Base-by-base conservation (phyloP, 2,888 invertebrate species). In the Cloeon dipterum region DNA sequence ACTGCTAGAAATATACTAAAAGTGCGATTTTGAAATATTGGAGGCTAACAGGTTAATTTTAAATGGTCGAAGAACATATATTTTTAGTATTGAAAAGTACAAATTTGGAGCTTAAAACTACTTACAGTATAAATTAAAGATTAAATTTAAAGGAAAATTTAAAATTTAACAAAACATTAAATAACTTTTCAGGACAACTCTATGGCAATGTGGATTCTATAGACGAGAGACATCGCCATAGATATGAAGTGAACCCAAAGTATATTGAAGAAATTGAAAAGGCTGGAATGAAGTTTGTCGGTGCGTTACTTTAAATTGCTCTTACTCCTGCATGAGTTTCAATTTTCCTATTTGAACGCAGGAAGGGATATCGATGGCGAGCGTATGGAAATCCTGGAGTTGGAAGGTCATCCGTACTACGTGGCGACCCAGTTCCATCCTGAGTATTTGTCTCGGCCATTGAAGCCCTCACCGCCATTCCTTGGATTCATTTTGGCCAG, bases 341-440 rank as follows among this genome's bases (percentile, higher is more conserved):
- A n/a, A n/a, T n/a, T n/a, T n/a, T n/a, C n/a, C n/a, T n/a, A n/a
- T 21, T 10, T 21, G 21, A 5, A 21, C 10, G 34, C 42, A 62
- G 66, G 68, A 26, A 72, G 71, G 36, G 89, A 91, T 52, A 68
- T 69, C 13, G 72, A 74, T n/a, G 69, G 74, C 39, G 67, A 74
- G 39, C 68, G 96, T 20, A 96, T 99, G 94, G 96, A 98, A 61
- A 78, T 96, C 21, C 68, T 89, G 34, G 78, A 86, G 50, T 60
- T 96, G 13, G 70, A 74, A 37, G 68, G 64, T 36, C 96, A 99
- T 59, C 82, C 81, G 0, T 98, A 81, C 57, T 99, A 81, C 53
- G 81, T 94, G 4, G 82, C 82, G 0, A 91, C 91, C 2, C 98
- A 98, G 58, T 99, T 79, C 59, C 98, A 99, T 58, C 98, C 98